A percentile compares a stretch with the other conserved stretches of the same genome.
Conservation (phyloP, 2,797 vertebrate species). For the Syndactyla subalaris region DNA sequence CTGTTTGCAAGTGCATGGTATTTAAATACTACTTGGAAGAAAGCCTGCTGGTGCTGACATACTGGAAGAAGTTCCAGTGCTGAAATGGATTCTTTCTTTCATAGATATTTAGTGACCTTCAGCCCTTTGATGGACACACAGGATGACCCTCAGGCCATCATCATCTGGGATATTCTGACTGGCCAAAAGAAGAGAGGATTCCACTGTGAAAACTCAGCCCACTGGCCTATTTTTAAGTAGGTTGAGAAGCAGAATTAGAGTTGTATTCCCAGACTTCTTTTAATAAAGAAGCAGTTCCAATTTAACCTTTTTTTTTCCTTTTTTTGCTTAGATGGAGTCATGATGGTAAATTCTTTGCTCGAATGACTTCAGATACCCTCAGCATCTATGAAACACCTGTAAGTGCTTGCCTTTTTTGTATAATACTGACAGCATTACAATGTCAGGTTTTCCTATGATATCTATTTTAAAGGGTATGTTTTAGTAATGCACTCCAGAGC, state of each 20-base stretch:
- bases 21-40: not conserved
- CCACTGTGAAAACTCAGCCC: slow-evolving; percentile 97
- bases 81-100: not conserved
- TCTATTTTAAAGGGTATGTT: not conserved
- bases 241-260: slow-evolving; percentile 16
- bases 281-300: not conserved
- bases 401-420: slow-evolving; percentile 56
- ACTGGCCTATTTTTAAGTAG: slow-evolving; percentile 99
- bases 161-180: slow-evolving; percentile 98
- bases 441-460: not conserved
- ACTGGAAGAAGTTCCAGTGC: not conserved
- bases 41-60: not conserved
- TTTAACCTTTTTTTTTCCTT: not conserved
- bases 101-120: slow-evolving; percentile 95
- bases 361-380: slow-evolving; percentile 94
- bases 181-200: slow-evolving; percentile 98
- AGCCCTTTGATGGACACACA: slow-evolving; percentile 97
- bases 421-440: not conserved
- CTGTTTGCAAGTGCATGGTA: not conserved
- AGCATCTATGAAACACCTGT: slow-evolving; percentile 98
- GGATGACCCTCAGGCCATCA: slow-evolving; percentile 98
- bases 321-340: slow-evolving; percentile 90
- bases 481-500: not conserved
- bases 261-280: not conserved
- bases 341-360: slow-evolving; percentile 97